Evolutionary conservation across 1,140 invertebrate species (phyloP).

Genomic region (Hylyphantes graminicola): DNA sequence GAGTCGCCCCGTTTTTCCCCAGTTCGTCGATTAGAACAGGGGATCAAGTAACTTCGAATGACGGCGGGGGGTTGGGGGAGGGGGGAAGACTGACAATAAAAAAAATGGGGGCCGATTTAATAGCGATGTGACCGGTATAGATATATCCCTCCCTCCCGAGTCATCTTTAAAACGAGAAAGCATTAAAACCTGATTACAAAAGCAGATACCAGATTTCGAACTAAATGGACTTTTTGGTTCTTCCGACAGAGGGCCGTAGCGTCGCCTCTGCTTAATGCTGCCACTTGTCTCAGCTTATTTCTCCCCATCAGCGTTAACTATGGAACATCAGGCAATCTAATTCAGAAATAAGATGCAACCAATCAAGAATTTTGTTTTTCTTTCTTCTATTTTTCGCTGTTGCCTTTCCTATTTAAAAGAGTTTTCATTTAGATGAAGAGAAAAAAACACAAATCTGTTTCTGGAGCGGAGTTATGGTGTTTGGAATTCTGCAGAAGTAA

Average conservation of each 20-base stretch:
- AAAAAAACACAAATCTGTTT: slow-evolving; percentile 5
- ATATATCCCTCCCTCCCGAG: slow-evolving; percentile 32
- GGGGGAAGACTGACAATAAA: background rate
- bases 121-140: slow-evolving; percentile 6
- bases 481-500: slow-evolving; percentile 21
- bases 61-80: background rate
- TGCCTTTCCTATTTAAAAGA: slow-evolving; percentile 8
- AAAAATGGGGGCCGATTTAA: slow-evolving; percentile 25
- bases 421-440: slow-evolving; percentile 24
- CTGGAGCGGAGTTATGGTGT: slow-evolving; percentile 35
- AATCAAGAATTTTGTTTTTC: slow-evolving; percentile 44
- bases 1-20: slow-evolving; percentile 12
- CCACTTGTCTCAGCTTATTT: background rate
- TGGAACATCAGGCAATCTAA: slow-evolving; percentile 46
- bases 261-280: slow-evolving; percentile 29
- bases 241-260: slow-evolving; percentile 41
- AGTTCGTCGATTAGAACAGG: slow-evolving; percentile 41
- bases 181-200: slow-evolving; percentile 58
- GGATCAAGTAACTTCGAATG: slow-evolving; percentile 51
- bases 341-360: slow-evolving; percentile 52
- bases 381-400: slow-evolving; percentile 7
- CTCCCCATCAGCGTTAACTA: slow-evolving; percentile 31
- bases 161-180: slow-evolving; percentile 39
- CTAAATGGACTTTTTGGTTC: slow-evolving; percentile 59
- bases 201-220: slow-evolving; percentile 57